Evolutionary conservation across 2,888 invertebrate species (phyloP), one percentile per base, ranked within the genome.

Genomic region (Torymus texanus): DNA sequence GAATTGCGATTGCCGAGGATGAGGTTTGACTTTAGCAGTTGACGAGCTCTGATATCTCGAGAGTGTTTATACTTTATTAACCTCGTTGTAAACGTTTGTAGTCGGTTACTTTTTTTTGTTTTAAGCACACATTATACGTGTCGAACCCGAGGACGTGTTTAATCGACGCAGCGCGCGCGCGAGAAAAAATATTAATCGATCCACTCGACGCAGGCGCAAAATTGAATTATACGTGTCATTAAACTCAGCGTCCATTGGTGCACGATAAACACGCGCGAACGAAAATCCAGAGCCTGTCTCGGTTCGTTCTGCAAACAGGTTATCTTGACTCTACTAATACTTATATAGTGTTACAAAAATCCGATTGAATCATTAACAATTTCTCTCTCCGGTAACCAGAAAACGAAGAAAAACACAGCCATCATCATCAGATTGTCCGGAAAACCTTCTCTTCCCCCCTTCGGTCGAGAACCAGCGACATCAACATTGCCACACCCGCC

Each of bases 291-390:
- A 41, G 41, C 41, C 41, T 8, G 41, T 8, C 41, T 41, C 8
- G 8, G 5, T 41, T 41, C 10, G 10, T 41, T 8, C 41, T 1
- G 5, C 41, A 63, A 58, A 41, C 56, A 8, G 24, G 21, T 71
- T 41, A 41, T 5, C 41, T 53, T 14, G 51, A 61, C 61, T 0
- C 10, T 41, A 14, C 24, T 21, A 21, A 1, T 21, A 21, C 21
- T 21, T 21, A 21, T 21, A 21, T 21, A 21, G n/a, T n/a, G n/a
- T n/a, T 21, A 11, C 59, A 58, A 67, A 67, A 66, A 61, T 41
- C 13, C 63, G 62, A 76, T 76, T 56, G 55, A 76, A 75, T 75
- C 67, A 41, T 68, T 67, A 61, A 21, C 11, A 62, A 62, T 75
- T 73, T 41, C 24, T 10, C 56, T 10, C 12, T 14, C 12, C 8